Percentiles rank a stretch among this genome's conserved stretches.
phyloP scores from a whole-genome alignment of 2,113 vertebrate genomes.

The Myotis brandtii region DNA sequence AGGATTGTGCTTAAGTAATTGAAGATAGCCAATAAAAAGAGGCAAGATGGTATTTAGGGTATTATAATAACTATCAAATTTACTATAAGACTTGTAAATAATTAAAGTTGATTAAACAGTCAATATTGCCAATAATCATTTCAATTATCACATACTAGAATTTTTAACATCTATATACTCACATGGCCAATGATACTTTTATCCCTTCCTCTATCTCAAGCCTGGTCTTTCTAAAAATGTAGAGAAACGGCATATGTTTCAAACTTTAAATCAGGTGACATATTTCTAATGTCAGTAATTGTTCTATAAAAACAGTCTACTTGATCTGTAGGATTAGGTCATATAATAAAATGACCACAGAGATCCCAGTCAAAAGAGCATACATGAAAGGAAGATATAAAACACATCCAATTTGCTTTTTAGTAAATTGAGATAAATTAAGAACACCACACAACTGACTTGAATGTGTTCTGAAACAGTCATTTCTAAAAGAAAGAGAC shows the following conservation, averaged over 20 bases:
- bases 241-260: background rate
- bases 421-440: constrained; percentile 27
- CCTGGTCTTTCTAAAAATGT: background rate
- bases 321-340: background rate
- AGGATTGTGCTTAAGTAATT: background rate
- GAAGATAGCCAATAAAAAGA: background rate
- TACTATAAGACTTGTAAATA: background rate
- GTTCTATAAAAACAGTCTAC: background rate
- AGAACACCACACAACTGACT: background rate
- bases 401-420: background rate
- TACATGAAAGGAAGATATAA: background rate
- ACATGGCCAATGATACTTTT: background rate
- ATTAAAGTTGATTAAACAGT: background rate
- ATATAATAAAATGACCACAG: background rate
- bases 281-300: background rate
- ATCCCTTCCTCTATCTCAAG: background rate
- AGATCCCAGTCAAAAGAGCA: background rate
- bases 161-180: background rate
- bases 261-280: constrained; percentile 4
- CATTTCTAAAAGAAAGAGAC: constrained; percentile 2
- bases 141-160: background rate
- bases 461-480: constrained; percentile 14
- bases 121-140: background rate
- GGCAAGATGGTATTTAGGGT: background rate
- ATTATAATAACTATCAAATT: background rate